phyloP scores from a whole-genome alignment of 2,797 vertebrate species.

The Crocidura indochinensis region DNA sequence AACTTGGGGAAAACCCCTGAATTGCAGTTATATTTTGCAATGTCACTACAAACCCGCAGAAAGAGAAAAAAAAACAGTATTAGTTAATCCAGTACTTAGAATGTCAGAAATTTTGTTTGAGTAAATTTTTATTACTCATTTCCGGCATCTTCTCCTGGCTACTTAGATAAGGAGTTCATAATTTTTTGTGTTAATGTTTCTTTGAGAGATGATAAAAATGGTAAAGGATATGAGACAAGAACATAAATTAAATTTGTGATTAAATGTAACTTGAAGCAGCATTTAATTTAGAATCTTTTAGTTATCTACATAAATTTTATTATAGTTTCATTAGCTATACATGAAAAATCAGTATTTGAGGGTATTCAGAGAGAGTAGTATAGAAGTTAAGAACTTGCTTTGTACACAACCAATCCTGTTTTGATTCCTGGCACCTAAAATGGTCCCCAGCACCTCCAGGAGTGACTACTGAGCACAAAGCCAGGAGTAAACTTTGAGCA shows the following conservation, averaged over 20 bases:
- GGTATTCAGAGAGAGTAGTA: too few relatives aligned
- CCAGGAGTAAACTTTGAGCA: too few relatives aligned
- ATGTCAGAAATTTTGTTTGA: background rate
- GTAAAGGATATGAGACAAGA: background rate
- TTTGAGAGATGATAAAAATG: constrained; percentile 16
- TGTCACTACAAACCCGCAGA: background rate
- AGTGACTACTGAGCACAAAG: too few relatives aligned
- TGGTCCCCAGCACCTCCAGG: too few relatives aligned
- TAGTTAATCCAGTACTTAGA: background rate
- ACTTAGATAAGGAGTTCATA: background rate
- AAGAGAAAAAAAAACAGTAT: background rate
- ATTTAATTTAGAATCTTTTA: constrained; percentile 18
- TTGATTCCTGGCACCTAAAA: too few relatives aligned
- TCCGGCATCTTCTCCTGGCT: background rate
- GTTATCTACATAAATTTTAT: constrained; percentile 20
- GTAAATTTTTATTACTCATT: constrained; percentile 12
- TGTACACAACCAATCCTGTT: too few relatives aligned
- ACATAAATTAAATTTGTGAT: constrained; percentile 33
- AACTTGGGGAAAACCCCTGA: background rate
- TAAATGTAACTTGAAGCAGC: constrained; percentile 36
- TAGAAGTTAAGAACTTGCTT: too few relatives aligned
- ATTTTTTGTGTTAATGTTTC: constrained; percentile 41
- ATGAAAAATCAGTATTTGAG: background rate
- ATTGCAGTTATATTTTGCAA: background rate
- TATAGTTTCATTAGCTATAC: background rate